These are phyloP conservation scores for Acrocephalus arundinaceus DNA, from an alignment of 2,113 vertebrate species.

Conservation along the genomic window DNA sequence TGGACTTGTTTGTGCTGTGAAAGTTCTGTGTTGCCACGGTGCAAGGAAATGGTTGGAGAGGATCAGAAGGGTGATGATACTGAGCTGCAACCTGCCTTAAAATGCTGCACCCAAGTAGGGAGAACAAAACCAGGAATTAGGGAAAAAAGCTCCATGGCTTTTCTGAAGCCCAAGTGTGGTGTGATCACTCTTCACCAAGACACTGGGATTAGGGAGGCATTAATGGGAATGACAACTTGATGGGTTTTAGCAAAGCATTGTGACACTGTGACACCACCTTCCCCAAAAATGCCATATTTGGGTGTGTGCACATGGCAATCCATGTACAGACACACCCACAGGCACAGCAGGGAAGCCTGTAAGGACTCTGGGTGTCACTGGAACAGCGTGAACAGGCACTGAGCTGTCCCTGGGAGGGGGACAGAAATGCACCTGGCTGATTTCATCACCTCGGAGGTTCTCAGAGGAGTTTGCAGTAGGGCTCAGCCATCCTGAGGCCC, in stretches of 20 bases:
- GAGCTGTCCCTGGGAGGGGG: background rate
- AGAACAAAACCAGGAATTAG: background rate
- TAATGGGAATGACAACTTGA: background rate
- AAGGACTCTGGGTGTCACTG: background rate
- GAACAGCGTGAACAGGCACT: accelerated
- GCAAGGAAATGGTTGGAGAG: background rate
- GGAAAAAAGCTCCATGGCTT: background rate
- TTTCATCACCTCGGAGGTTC: background rate
- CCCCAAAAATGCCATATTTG: background rate
- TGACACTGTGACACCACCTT: background rate
- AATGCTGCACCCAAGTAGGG: accelerated
- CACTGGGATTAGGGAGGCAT: background rate
- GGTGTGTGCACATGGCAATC: background rate
- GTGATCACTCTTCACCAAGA: background rate
- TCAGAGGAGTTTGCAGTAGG: background rate
- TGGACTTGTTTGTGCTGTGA: background rate
- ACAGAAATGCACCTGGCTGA: background rate
- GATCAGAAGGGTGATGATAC: background rate
- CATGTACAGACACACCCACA: accelerated
- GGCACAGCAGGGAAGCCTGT: background rate
- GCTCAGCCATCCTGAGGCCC: accelerated
- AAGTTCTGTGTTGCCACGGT: background rate
- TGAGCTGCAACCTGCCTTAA: background rate
- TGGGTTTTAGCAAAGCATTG: background rate
- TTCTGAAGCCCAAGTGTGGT: background rate